Base-by-base conservation (phyloP, 1,140 invertebrate species). In the Drosophila santomea region DNA sequence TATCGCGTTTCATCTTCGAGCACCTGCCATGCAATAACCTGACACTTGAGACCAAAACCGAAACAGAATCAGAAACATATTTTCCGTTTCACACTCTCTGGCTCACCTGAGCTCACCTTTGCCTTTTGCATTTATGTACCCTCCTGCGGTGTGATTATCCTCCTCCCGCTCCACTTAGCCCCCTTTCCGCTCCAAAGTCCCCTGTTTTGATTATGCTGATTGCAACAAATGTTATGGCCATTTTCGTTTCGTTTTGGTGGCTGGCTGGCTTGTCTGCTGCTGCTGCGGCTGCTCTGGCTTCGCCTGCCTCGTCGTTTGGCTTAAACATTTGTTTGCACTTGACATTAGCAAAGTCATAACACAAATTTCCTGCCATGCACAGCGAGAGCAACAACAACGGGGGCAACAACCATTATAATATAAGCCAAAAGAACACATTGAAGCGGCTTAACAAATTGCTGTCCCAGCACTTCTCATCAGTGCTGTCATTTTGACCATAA, bases 301-400 rank as follows among this genome's bases (percentile, higher is more conserved):
- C 54, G 36, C 44, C 51, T 17, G 32, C 32, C 8, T 47, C 56
- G 45, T 32, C 63, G 52, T 28, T 52, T 58, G 67, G 73, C 75
- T 76, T 78, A 77, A 85, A 79, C 76, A 77, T 86, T 88, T 83
- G 80, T 83, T 88, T 88, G 79, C 84, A 88, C 83, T 86, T 86
- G 83, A 86, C 83, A 86, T 86, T 83, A 83, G 83, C 83, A 88
- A 88, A 86, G 79, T 79, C 84, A 86, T 86, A 86, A 86, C 78
- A 88, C 81, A 86, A 88, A 86, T 86, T 88, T 88, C 71, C 75
- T 81, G 79, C 79, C 73, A 67, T 36, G 66, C 83, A 47, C 78
- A 78, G 66, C 74, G 57, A 59, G 73, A 74, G 23, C 67, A 59
- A 15, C 51, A 51, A 12, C 43, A 63, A 20, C 39, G 2, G 45